These are phyloP conservation scores for Napeogenes sylphis DNA, from an alignment of 2,888 invertebrate species.

Conservation along the genomic window DNA sequence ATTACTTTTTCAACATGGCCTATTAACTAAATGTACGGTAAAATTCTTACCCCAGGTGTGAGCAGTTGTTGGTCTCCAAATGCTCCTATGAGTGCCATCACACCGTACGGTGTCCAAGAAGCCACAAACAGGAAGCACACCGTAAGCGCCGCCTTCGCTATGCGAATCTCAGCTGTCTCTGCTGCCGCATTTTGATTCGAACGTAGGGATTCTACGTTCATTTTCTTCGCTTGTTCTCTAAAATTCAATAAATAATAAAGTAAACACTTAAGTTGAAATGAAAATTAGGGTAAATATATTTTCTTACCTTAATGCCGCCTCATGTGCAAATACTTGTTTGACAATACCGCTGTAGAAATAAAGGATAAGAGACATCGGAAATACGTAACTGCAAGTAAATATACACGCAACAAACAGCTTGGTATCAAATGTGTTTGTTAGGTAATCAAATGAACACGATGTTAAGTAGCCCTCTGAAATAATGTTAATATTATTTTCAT, in stretches of 20 bases:
- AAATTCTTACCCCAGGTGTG: slow-evolving; percentile 81
- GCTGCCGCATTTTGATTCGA: slow-evolving; percentile 82
- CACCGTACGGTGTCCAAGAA: slow-evolving; percentile 94
- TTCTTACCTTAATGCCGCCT: slow-evolving; percentile 82
- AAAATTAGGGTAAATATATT: slow-evolving; percentile 12
- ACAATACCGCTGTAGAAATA: slow-evolving; percentile 92
- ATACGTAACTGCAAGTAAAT: slow-evolving; percentile 85
- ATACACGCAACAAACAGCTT: slow-evolving; percentile 86
- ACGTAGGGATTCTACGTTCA: slow-evolving; percentile 92
- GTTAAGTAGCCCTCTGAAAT: slow-evolving; percentile 91
- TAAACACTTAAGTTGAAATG: not conserved
- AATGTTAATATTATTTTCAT: too few species aligned
- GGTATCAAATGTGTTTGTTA: slow-evolving; percentile 87
- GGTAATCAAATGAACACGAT: slow-evolving; percentile 89
- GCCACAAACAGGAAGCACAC: slow-evolving; percentile 90
- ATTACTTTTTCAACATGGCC: not conserved
- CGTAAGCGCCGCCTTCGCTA: slow-evolving; percentile 92
- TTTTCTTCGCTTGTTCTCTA: slow-evolving; percentile 86
- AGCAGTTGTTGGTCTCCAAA: slow-evolving; percentile 86
- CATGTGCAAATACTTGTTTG: slow-evolving; percentile 91
- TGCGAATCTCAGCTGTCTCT: slow-evolving; percentile 88
- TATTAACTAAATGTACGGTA: not conserved
- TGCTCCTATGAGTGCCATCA: slow-evolving; percentile 87
- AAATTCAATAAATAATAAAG: not conserved
- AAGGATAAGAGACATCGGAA: slow-evolving; percentile 86